These are phyloP conservation scores for Ceyx cyanopectus DNA, from an alignment of 2,113 vertebrate species.

Conservation along the genomic window DNA sequence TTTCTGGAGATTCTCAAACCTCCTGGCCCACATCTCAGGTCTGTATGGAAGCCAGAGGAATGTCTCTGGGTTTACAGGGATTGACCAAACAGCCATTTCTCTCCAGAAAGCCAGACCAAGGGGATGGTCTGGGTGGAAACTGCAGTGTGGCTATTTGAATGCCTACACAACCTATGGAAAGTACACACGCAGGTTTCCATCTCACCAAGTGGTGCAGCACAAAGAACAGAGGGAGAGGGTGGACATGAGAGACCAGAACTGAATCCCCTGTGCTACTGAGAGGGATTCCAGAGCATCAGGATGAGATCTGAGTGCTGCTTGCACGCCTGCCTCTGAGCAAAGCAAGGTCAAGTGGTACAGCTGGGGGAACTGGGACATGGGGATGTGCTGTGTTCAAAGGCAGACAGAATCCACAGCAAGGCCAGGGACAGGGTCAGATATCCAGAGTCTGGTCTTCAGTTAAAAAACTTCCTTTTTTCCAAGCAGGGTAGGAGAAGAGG, in stretches of 20 bases:
- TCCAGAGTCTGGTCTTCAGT: background rate
- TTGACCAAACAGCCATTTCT: background rate
- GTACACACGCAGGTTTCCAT: background rate
- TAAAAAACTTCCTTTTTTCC: background rate
- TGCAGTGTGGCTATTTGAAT: background rate
- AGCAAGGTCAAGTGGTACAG: conserved; percentile 12
- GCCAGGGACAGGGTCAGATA: background rate
- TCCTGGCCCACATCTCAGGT: conserved; percentile 39
- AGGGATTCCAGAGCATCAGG: background rate
- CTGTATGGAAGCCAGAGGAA: conserved; percentile 47
- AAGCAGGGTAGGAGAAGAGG: background rate
- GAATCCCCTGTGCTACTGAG: background rate
- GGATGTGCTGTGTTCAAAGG: background rate
- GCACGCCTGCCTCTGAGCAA: background rate
- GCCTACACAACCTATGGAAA: background rate
- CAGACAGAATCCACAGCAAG: background rate
- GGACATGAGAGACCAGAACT: background rate
- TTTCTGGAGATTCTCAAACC: conserved; percentile 14
- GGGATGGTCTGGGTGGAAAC: background rate
- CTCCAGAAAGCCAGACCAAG: background rate
- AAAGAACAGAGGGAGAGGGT: background rate
- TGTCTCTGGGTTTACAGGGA: conserved; percentile 2
- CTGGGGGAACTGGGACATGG: background rate
- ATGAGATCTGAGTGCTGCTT: background rate
- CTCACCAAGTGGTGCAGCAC: background rate